These are phyloP conservation scores for Crax fasciolata DNA, from an alignment of 2,797 vertebrate genomes.

Conservation along the genomic window DNA sequence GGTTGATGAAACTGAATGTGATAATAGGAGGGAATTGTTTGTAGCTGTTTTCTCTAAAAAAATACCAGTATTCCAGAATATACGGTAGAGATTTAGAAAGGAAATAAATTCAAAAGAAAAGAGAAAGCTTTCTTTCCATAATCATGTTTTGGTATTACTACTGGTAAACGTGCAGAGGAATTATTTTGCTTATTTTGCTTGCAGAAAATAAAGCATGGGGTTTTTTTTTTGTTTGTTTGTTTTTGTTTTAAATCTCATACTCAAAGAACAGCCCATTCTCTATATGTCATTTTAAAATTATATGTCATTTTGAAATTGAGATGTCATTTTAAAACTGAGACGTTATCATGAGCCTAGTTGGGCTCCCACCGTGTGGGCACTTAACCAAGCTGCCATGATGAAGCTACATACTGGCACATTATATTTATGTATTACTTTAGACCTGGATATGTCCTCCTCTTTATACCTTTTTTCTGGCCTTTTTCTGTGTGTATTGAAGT, in stretches of 20 bases:
- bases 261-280: background rate
- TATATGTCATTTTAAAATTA: background rate
- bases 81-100: background rate
- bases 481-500: background rate
- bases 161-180: background rate
- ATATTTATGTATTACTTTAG: background rate
- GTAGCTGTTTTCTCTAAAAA: background rate
- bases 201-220: background rate
- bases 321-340: background rate
- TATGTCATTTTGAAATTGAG: background rate
- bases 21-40: background rate
- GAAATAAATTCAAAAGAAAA: background rate
- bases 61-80: background rate
- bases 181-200: background rate
- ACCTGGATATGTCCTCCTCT: background rate
- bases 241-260: background rate
- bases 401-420: background rate
- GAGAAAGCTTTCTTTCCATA: background rate
- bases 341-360: background rate
- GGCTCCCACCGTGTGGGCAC: accelerated
- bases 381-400: background rate
- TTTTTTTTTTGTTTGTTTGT: background rate
- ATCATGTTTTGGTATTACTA: background rate
- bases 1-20: background rate
- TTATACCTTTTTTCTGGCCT: background rate